These are phyloP conservation scores for Villa cingulata DNA, from an alignment of 2,888 invertebrate genomes.

Conservation along the genomic window DNA sequence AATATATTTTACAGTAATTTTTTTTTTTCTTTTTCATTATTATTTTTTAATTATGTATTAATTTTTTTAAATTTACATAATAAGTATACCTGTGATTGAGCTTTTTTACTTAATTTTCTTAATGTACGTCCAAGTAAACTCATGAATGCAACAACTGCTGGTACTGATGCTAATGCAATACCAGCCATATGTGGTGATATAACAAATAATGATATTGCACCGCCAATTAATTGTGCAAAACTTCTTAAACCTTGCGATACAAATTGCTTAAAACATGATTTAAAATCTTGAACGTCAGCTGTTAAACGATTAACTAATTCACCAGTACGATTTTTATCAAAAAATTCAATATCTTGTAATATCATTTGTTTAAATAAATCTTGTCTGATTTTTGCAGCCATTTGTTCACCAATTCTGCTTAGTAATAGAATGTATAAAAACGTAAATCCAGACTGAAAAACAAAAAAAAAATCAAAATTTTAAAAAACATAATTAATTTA, in stretches of 20 bases:
- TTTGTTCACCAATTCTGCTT: slow-evolving; percentile 75
- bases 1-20: neutral
- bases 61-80: too few relatives aligned
- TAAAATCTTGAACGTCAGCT: slow-evolving; percentile 91
- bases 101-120: slow-evolving; percentile 59
- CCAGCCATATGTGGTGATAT: slow-evolving; percentile 86
- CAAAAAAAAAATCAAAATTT: too few relatives aligned
- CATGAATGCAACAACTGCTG: slow-evolving; percentile 73
- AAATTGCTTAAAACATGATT: slow-evolving; percentile 87
- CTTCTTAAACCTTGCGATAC: slow-evolving; percentile 86
- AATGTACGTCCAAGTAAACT: slow-evolving; percentile 67
- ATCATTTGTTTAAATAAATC: slow-evolving; percentile 73
- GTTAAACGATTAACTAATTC: slow-evolving; percentile 85
- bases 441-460: slow-evolving; percentile 65
- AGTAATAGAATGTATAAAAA: slow-evolving; percentile 80
- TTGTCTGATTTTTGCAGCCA: slow-evolving; percentile 67
- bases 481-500: neutral
- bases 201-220: slow-evolving; percentile 46
- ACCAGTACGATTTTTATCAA: slow-evolving; percentile 80
- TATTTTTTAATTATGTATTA: too few relatives aligned
- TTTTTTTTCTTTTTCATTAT: too few relatives aligned
- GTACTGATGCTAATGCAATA: slow-evolving; percentile 70
- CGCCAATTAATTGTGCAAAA: slow-evolving; percentile 59
- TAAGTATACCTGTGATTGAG: slow-evolving; percentile 75
- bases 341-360: slow-evolving; percentile 79